Evolutionary conservation across 2,797 vertebrate genomes (phyloP).

Genomic region (Myotis pilosus): DNA sequence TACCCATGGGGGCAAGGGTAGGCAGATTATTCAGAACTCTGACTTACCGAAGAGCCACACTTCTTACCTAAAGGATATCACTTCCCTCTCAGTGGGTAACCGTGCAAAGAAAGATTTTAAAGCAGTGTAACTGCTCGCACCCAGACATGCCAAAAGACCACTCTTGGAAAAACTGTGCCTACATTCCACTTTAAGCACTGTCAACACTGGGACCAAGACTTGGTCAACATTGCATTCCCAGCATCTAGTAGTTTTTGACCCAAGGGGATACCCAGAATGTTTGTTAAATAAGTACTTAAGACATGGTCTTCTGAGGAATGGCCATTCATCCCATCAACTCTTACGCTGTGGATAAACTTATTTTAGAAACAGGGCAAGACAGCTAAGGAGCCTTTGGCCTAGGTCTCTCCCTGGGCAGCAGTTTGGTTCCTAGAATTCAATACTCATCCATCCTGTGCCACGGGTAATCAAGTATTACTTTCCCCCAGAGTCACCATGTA

Average conservation of each 20-base stretch:
- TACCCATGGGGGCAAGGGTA: no score
- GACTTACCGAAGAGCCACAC: not conserved
- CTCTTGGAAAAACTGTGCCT: not conserved
- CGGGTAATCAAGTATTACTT: not conserved
- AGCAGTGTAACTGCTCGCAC: not conserved
- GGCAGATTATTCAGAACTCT: not conserved
- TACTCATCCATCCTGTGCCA: not conserved
- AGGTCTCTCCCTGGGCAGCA: not conserved
- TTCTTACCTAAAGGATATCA: not conserved
- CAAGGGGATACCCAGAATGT: not conserved
- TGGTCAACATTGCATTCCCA: not conserved
- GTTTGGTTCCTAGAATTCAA: conserved; percentile 14
- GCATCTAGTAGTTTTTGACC: not conserved
- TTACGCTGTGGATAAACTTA: not conserved
- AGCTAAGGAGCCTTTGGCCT: not conserved
- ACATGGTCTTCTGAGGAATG: not conserved
- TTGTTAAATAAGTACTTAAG: not conserved
- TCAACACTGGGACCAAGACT: not conserved
- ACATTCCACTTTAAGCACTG: not conserved
- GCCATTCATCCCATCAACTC: not conserved
- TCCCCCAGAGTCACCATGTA: not conserved
- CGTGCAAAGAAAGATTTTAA: not conserved
- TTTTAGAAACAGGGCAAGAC: not conserved
- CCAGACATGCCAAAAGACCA: not conserved
- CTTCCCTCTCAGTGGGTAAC: not conserved